Evolutionary conservation across 1,140 invertebrate genomes (phyloP).

Genomic region (Apocrypta bakeri): DNA sequence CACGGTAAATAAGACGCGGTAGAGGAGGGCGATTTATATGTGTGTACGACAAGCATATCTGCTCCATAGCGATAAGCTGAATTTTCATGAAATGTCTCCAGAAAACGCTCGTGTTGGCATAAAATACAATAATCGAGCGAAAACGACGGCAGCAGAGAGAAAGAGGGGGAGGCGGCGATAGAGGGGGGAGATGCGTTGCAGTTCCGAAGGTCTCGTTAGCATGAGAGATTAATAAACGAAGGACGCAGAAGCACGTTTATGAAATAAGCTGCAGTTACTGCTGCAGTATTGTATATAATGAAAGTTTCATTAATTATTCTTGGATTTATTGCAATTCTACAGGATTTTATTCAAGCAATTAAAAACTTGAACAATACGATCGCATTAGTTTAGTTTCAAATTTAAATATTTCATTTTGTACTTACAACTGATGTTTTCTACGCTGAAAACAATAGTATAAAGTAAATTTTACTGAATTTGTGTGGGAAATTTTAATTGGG

Average conservation of each 20-base stretch:
- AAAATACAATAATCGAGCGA: slow-evolving; percentile 18
- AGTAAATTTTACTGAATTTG: no score
- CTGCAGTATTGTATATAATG: neutral
- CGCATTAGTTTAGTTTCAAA: neutral
- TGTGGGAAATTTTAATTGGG: no score
- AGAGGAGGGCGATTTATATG: neutral
- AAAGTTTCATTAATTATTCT: slow-evolving; percentile 20
- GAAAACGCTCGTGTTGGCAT: slow-evolving; percentile 10
- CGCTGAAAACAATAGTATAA: no score
- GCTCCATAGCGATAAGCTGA: slow-evolving; percentile 20
- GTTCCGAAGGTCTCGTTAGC: slow-evolving; percentile 9
- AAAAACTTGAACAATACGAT: neutral
- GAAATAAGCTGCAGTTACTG: slow-evolving; percentile 27
- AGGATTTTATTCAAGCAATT: neutral
- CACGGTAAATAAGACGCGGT: no score
- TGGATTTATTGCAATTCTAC: neutral
- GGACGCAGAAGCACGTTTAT: slow-evolving; percentile 17
- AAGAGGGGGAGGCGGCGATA: neutral
- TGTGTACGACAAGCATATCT: neutral
- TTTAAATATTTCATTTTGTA: neutral
- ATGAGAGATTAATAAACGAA: slow-evolving; percentile 37
- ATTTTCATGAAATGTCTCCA: slow-evolving; percentile 25
- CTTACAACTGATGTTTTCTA: no score
- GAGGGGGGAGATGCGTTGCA: neutral
- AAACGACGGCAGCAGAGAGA: neutral